Evolutionary conservation across 1,140 invertebrate genomes (phyloP).

Genomic region (Sinella curviseta): DNA sequence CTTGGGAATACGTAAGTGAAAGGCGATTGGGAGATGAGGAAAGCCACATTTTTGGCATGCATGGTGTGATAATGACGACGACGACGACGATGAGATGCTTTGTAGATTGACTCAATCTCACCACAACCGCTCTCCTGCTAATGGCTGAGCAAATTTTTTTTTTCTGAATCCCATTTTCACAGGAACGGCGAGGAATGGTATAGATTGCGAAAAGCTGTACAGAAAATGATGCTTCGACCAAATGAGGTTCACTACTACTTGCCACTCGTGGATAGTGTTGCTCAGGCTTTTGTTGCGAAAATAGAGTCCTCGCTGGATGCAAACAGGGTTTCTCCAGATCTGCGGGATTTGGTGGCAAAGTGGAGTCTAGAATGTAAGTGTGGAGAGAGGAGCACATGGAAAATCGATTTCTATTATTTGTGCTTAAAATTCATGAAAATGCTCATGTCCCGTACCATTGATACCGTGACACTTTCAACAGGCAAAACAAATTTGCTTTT

Average conservation of each 20-base stretch:
- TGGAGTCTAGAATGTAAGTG: conserved; percentile 56
- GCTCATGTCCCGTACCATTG: no score
- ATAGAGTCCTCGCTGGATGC: conserved; percentile 43
- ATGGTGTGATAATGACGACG: no score
- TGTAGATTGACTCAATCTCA: no score
- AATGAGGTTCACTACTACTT: conserved; percentile 57
- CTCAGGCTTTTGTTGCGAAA: conserved; percentile 54
- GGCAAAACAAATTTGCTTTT: no score
- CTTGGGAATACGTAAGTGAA: conserved; percentile 60
- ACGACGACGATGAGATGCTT: no score
- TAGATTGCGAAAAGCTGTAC: conserved; percentile 55
- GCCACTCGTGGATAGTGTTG: conserved; percentile 55
- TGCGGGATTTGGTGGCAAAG: conserved; percentile 52
- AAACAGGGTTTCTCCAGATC: conserved; percentile 39
- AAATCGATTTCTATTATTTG: background rate
- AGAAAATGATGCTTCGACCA: conserved; percentile 58
- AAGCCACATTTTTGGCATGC: background rate
- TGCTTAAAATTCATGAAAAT: background rate
- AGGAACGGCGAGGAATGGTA: conserved; percentile 62
- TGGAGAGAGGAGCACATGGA: no score
- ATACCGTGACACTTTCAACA: no score
- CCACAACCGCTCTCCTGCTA: no score
- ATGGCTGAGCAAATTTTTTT: no score
- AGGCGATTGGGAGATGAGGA: no score
- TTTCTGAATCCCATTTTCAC: background rate